These are phyloP conservation scores for Camponotus pennsylvanicus DNA, from an alignment of 1,140 invertebrate species.

Conservation along the genomic window DNA sequence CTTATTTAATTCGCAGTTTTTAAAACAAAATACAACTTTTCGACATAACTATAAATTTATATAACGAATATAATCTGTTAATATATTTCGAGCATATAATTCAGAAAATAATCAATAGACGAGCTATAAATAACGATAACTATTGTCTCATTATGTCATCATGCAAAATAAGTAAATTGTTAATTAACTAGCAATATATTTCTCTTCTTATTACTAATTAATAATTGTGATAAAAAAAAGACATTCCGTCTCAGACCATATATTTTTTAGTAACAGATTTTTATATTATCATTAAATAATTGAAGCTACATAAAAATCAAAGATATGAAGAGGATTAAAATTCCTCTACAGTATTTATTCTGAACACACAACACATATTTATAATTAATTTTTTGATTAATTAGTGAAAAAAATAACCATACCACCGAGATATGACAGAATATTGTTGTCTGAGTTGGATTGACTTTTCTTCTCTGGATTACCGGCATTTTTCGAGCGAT, in stretches of 20 bases:
- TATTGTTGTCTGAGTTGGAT: neutral
- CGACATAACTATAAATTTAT: neutral
- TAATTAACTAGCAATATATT: neutral
- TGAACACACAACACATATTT: neutral
- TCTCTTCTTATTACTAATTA: neutral
- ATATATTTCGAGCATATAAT: neutral
- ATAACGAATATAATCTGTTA: neutral
- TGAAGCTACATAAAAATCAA: neutral
- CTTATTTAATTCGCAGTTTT: neutral
- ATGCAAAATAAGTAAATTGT: neutral
- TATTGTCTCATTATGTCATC: neutral
- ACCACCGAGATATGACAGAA: neutral
- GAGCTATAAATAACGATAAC: neutral
- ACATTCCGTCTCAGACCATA: neutral
- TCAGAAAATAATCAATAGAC: neutral
- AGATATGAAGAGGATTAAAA: constrained; percentile 3
- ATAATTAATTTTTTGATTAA: neutral
- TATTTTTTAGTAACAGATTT: constrained; percentile 4
- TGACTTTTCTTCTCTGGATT: neutral
- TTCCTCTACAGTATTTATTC: neutral
- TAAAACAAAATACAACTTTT: neutral
- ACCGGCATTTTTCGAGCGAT: neutral
- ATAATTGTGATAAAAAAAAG: neutral
- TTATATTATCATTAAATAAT: neutral
- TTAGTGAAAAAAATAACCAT: constrained; percentile 13